Base-by-base conservation (phyloP, 2,113 vertebrate genomes). In the Upupa epops region DNA sequence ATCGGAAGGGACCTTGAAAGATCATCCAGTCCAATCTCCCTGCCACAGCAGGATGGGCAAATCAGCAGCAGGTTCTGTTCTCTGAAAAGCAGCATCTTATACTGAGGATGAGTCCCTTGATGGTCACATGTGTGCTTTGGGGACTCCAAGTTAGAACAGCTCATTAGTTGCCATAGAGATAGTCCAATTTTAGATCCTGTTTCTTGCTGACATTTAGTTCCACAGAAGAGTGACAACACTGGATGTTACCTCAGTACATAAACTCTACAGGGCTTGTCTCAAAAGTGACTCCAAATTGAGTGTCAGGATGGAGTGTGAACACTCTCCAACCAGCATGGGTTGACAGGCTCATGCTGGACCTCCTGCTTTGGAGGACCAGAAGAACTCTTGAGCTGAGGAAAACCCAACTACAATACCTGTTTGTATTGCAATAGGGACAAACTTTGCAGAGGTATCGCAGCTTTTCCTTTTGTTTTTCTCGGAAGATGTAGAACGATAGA, bases 121-220 rank as follows among this genome's bases (percentile, higher is more conserved):
- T 85, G 91, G 89, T 93, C 95, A 58, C 48, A 52, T 92, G 89
- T 60, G 73, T 86, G 88, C 61, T 86, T 6, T 90, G 70, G 84
- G 82, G 89, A 92, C 93, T 95, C 88, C 71, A 85, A 92, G 70
- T 91, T 95, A 92, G 86, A 83, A 7, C 88, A 83, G 70, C 88
- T 96, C 91, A 51, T 95, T 93, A 91, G 94, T 94, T 95, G 74
- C 86, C 70, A 91, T 94, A 89, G 95, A 89, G 93, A 86, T 91
- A 89, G 77, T 56, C 78, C 91, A 74, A 83, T 94, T 97, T 96
- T 95, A 94, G 94, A 93, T 95, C 78, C 89, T 85, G 6, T 92
- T 94, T 95, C 81, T 92, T 66, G 72, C 74, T 93, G 85, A 77
- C 94, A 88, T 94, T 96, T 96, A 93, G 86, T 89, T 95, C 34